Evolutionary conservation across 2,113 vertebrate species (phyloP).

Genomic region (Tachycineta bicolor): DNA sequence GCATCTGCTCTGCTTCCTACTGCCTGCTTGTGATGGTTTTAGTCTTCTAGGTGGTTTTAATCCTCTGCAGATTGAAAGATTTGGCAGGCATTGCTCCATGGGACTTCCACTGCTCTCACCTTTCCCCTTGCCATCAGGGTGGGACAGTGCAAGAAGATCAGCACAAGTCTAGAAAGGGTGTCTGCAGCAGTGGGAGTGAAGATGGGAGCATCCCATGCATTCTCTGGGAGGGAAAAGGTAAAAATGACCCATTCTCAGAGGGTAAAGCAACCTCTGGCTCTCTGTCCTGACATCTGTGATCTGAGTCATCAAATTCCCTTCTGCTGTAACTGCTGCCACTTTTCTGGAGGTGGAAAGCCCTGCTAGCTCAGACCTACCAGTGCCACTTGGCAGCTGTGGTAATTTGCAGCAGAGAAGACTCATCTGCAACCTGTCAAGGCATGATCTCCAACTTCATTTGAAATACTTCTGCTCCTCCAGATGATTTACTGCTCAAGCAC

Average conservation of each 20-base stretch:
- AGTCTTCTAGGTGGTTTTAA: too few species aligned
- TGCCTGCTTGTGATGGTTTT: not conserved
- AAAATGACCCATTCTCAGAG: not conserved
- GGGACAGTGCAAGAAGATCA: not conserved
- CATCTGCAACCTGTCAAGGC: not conserved
- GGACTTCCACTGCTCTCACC: not conserved
- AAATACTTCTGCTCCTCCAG: constrained; percentile 1
- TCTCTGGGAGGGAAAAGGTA: not conserved
- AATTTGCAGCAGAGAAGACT: constrained; percentile 43
- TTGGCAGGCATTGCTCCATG: not conserved
- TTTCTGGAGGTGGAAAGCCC: constrained; percentile 3
- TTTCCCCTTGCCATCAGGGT: not conserved
- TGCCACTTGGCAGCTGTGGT: constrained; percentile 9
- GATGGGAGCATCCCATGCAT: fast-evolving
- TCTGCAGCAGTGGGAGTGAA: not conserved
- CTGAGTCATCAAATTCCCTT: not conserved
- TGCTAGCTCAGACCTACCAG: constrained; percentile 2
- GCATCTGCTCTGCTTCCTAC: not conserved
- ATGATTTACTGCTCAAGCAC: constrained; percentile 45
- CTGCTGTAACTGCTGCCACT: not conserved
- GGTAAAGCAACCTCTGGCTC: not conserved
- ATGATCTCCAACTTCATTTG: not conserved
- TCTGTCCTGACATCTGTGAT: not conserved
- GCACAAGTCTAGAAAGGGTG: not conserved
- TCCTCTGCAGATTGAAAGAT: not conserved